Evolutionary conservation across 2,797 vertebrate species (phyloP).

Genomic region (Mionectes olivaceus): DNA sequence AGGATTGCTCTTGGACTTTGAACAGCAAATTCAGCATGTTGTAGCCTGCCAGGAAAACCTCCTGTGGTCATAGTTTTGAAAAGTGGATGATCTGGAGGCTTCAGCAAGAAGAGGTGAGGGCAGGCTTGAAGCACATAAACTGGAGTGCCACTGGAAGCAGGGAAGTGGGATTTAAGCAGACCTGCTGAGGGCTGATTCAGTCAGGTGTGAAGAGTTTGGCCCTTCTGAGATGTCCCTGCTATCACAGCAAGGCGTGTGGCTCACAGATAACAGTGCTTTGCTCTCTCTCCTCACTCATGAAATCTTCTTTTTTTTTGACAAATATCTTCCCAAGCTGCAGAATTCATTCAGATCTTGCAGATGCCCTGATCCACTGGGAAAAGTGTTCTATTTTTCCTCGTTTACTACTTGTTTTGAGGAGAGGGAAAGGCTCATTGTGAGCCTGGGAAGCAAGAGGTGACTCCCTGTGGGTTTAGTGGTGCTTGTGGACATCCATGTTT

Average conservation of each 20-base stretch:
- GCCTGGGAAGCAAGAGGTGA: background rate
- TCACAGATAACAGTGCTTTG: background rate
- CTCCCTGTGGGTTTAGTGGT: rapidly evolving
- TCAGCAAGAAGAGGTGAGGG: background rate
- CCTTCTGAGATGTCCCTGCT: background rate
- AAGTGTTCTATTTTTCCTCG: background rate
- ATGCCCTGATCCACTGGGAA: background rate
- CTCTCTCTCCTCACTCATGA: background rate
- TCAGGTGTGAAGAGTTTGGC: background rate
- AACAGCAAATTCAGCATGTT: background rate
- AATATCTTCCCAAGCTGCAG: background rate
- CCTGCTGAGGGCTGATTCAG: background rate
- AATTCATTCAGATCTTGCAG: background rate
- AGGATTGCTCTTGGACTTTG: background rate
- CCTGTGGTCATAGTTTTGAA: background rate
- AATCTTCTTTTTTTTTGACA: background rate
- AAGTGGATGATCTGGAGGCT: background rate
- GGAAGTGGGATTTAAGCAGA: background rate
- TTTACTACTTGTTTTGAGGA: background rate
- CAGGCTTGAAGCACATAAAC: background rate
- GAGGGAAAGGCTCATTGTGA: background rate
- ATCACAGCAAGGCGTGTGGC: background rate
- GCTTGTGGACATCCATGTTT: background rate
- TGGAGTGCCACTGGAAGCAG: background rate
- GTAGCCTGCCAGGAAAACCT: background rate